A percentile compares a stretch with the other conserved stretches of the same genome.
phyloP scores from a whole-genome alignment of 2,797 vertebrate species.

The Manis crassicaudata region DNA sequence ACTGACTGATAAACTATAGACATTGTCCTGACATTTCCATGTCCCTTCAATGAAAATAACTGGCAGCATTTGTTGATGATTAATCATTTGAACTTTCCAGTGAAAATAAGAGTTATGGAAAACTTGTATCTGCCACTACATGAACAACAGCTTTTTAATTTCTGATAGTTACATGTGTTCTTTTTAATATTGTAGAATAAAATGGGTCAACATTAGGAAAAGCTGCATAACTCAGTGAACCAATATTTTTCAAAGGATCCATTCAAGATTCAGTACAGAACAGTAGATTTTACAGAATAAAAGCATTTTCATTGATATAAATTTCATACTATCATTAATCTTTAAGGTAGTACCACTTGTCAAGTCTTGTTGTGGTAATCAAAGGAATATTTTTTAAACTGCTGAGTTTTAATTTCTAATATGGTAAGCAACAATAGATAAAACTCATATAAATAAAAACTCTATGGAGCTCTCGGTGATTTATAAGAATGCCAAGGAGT shows the following conservation, averaged over 20 bases:
- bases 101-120: slow-evolving; percentile 5
- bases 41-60: neutral
- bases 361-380: neutral
- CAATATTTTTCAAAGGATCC: slow-evolving; percentile 11
- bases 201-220: neutral
- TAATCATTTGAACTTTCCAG: neutral
- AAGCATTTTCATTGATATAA: neutral
- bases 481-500: neutral
- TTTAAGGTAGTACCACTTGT: neutral
- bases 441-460: neutral
- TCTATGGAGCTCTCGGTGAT: neutral
- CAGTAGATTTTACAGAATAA: slow-evolving; percentile 19
- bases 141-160: neutral
- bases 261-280: neutral
- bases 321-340: neutral
- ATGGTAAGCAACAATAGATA: neutral
- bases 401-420: slow-evolving; percentile 11
- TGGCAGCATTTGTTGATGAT: neutral
- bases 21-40: neutral
- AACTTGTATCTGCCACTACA: neutral
- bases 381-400: slow-evolving; percentile 1
- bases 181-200: neutral
- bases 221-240: neutral
- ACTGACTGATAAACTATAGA: neutral
- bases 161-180: neutral